Evolutionary conservation across 2,113 vertebrate genomes (phyloP).

Genomic region (Callaeas wilsoni): DNA sequence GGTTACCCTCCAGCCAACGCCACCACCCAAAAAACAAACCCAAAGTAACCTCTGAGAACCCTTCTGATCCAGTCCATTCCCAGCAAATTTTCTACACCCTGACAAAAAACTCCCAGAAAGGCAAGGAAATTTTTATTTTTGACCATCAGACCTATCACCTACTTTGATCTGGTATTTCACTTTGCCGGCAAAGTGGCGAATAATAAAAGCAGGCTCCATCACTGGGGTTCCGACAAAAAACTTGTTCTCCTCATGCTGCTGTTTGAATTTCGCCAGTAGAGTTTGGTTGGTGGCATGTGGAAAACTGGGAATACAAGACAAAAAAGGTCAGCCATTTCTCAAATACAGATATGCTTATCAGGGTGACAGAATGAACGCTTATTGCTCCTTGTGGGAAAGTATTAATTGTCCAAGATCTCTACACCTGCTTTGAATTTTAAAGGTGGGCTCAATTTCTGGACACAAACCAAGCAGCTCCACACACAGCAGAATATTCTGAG

Average conservation of each 20-base stretch:
- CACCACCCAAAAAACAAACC: neutral
- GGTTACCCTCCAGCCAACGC: rapidly evolving
- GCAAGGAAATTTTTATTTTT: neutral
- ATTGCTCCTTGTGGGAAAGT: neutral
- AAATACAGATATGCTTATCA: neutral
- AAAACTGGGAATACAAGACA: constrained; percentile 75
- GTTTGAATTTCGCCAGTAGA: constrained; percentile 94
- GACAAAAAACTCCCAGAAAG: neutral
- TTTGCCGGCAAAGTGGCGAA: constrained; percentile 93
- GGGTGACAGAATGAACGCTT: neutral
- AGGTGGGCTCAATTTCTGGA: neutral
- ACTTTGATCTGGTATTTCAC: constrained; percentile 99
- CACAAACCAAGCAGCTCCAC: neutral
- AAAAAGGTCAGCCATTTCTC: neutral
- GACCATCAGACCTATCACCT: neutral
- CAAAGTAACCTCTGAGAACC: neutral
- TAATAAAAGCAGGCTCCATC: constrained; percentile 95
- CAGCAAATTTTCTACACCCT: neutral
- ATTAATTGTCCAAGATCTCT: neutral
- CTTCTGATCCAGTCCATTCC: neutral
- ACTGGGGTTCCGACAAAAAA: constrained; percentile 93
- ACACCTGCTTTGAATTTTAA: neutral
- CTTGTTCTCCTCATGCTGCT: constrained; percentile 92
- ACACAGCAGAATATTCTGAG: neutral
- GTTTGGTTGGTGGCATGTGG: constrained; percentile 94